A percentile compares a stretch with the other conserved stretches of the same genome.
These are phyloP conservation scores for Heliconius hewitsoni DNA, from an alignment of 1,140 invertebrate species.

Conservation along the genomic window DNA sequence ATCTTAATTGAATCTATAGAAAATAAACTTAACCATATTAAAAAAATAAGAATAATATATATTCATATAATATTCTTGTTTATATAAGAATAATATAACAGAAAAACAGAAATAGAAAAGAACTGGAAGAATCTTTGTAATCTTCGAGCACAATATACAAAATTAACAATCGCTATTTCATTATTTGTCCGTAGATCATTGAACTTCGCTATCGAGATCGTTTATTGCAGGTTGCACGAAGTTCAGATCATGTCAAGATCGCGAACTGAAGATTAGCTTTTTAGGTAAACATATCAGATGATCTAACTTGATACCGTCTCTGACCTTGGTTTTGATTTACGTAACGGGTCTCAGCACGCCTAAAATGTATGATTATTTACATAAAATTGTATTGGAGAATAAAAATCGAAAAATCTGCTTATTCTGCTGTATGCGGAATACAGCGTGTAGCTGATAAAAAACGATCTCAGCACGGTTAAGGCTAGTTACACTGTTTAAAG, in stretches of 20 bases:
- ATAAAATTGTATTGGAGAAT: background rate
- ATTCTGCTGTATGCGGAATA: too few species aligned
- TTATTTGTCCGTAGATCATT: constrained; percentile 40
- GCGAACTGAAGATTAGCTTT: constrained; percentile 60
- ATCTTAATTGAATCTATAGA: too few species aligned
- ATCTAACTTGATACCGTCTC: constrained; percentile 49
- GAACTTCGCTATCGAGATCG: constrained; percentile 48
- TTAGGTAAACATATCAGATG: constrained; percentile 70
- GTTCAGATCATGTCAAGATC: constrained; percentile 65
- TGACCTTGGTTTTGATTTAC: constrained; percentile 55
- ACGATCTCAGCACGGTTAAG: constrained; percentile 19
- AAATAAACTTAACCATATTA: too few species aligned
- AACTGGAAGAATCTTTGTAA: background rate
- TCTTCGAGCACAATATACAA: constrained; percentile 19
- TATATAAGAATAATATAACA: too few species aligned
- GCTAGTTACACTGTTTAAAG: constrained; percentile 40
- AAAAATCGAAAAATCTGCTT: too few species aligned
- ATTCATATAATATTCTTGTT: background rate
- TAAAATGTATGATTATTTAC: constrained; percentile 36
- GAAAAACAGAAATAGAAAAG: background rate
- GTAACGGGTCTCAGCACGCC: constrained; percentile 51
- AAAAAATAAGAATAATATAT: too few species aligned
- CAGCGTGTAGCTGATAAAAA: too few species aligned
- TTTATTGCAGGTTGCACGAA: constrained; percentile 63
- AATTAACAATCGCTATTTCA: constrained; percentile 34